Evolutionary conservation across 2,888 invertebrate species (phyloP).

Genomic region (Latheticus oryzae): DNA sequence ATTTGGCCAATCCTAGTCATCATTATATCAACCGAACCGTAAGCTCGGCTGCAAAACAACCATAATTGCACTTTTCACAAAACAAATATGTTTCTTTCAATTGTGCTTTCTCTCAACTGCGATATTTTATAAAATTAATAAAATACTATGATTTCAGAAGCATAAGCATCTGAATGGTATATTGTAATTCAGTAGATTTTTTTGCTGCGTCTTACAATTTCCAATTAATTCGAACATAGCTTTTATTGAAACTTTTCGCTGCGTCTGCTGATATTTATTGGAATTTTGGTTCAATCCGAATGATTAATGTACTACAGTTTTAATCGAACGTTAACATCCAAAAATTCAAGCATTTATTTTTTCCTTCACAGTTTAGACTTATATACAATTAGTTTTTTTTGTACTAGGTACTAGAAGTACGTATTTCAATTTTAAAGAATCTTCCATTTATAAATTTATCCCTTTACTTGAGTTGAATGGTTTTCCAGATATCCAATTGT

Average conservation of each 20-base stretch:
- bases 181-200: constrained; percentile 30
- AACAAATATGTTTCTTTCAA: constrained; percentile 10
- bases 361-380: too few relatives aligned
- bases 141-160: too few relatives aligned
- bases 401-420: too few relatives aligned
- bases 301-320: constrained; percentile 40
- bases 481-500: too few relatives aligned
- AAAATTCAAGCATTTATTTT: not conserved
- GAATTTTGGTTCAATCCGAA: constrained; percentile 38
- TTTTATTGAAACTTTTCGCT: constrained; percentile 39
- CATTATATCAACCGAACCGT: constrained; percentile 31
- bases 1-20: constrained; percentile 22
- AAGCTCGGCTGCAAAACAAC: constrained; percentile 28
- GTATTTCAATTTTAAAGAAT: too few relatives aligned
- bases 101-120: too few relatives aligned
- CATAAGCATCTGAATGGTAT: too few relatives aligned
- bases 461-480: too few relatives aligned
- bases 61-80: constrained; percentile 36
- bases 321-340: constrained; percentile 34
- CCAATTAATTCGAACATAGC: constrained; percentile 40
- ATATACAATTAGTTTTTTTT: too few relatives aligned
- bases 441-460: too few relatives aligned
- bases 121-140: too few relatives aligned
- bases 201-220: constrained; percentile 35
- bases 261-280: constrained; percentile 36